Conservation (phyloP, 2,888 invertebrate species). For the Scotopteryx bipunctaria region DNA sequence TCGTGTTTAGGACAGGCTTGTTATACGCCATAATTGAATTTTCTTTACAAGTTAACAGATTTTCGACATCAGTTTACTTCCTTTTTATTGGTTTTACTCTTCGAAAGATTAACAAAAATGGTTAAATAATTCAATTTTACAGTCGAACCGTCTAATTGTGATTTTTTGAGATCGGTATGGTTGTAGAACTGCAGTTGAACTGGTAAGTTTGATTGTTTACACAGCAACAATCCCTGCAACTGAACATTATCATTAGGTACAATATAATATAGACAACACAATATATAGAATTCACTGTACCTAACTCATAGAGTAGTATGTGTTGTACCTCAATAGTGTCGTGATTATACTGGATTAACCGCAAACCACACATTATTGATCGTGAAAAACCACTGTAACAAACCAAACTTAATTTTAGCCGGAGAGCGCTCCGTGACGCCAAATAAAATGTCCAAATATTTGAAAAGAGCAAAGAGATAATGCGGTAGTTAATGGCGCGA, state of each 20-base stretch:
- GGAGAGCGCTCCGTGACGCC: conserved; percentile 34
- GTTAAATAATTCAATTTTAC: too few species aligned
- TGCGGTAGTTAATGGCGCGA: conserved; percentile 66
- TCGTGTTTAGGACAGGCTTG: conserved; percentile 52
- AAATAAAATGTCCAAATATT: conserved; percentile 70
- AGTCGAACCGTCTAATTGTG: too few species aligned
- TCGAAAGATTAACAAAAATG: too few species aligned
- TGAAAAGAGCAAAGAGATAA: conserved; percentile 68
- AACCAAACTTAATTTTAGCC: conserved; percentile 35
- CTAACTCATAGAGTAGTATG: background rate
- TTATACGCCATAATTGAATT: conserved; percentile 38
- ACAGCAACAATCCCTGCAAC: too few species aligned
- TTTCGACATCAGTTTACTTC: conserved; percentile 32
- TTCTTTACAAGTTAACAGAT: conserved; percentile 50
- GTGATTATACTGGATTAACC: background rate
- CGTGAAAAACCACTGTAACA: conserved; percentile 10
- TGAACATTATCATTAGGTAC: too few species aligned
- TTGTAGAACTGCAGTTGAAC: too few species aligned
- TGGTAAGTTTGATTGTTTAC: too few species aligned
- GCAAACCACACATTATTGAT: conserved; percentile 15
- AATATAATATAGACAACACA: too few species aligned
- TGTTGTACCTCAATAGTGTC: background rate
- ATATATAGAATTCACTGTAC: background rate
- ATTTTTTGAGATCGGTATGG: too few species aligned
- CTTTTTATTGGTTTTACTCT: too few species aligned